Base-by-base conservation (phyloP, 35 echinoderm and acorn worm genomes). In the Lytechinus pictus region DNA sequence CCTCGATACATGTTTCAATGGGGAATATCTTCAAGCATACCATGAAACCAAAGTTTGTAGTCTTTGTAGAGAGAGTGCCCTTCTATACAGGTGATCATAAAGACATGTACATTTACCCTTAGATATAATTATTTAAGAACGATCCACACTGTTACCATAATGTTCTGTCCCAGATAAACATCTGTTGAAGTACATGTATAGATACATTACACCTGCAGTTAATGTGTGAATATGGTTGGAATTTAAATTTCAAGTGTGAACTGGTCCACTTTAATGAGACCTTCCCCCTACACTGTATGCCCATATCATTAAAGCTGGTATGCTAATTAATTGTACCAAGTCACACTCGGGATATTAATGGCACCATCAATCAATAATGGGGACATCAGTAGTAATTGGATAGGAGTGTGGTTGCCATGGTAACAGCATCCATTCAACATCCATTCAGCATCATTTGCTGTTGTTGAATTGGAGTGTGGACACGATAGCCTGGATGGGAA, bases 311-410 rank as follows among this genome's bases (percentile, higher is more conserved):
- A 79, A 79, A 14, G 66, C 6, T 24, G n/a, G 19, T 24, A n/a
- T 79, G 66, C 66, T 79, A 79, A 79, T 79, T n/a, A 79, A 24
- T n/a, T 79, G 66, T 79, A 79, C 66, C 33, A 79, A 79, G 66
- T 79, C 19, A 9, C 19, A 79, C 66, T 16, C 66, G 24, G 66
- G n/a, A 79, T 79, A 79, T 79, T 79, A 79, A 79, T 24, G 66
- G 66, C 66, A 79, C n/a, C 19, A 79, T 79, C 66, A n/a, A 79
- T 79, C 66, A 79, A 24, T 79, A 1, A 79, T 79, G 19, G 66
- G 61, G 66, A 16, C 66, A 79, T n/a, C 66, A n/a, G 66, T 79
- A 24, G 16, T 79, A 79, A 79, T 79, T 79, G 66, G 66, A 79
- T 79, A 24, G 66, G 66, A 79, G 66, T 79, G 14, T 24, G 66